These are phyloP conservation scores for Pocota personata DNA, from an alignment of 2,888 invertebrate species.

Conservation along the genomic window DNA sequence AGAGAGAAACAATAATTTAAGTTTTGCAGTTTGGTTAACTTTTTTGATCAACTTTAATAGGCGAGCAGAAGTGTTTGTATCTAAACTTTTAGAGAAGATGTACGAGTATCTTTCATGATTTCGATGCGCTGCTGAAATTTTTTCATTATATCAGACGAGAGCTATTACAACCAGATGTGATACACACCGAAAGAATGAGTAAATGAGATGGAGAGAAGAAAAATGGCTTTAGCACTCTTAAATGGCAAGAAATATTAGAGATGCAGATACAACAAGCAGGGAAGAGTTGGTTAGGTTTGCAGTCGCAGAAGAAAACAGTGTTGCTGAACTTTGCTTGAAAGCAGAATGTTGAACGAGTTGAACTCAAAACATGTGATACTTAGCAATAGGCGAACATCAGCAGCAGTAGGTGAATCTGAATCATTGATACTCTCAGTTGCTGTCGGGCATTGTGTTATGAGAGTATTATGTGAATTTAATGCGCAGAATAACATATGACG, in stretches of 20 bases:
- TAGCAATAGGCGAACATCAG: slow-evolving; percentile 58
- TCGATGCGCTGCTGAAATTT: not conserved
- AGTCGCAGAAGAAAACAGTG: slow-evolving; percentile 15
- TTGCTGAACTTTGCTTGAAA: slow-evolving; percentile 69
- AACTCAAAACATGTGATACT: slow-evolving; percentile 73
- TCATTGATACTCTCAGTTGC: slow-evolving; percentile 28
- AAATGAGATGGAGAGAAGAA: not conserved
- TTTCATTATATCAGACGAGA: not conserved
- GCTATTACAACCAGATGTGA: too few relatives aligned
- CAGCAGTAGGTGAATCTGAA: slow-evolving; percentile 27
- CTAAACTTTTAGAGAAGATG: slow-evolving; percentile 39
- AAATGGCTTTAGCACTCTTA: slow-evolving; percentile 36
- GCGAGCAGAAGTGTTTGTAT: slow-evolving; percentile 59
- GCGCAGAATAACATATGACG: not conserved
- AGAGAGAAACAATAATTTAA: not conserved
- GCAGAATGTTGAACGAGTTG: slow-evolving; percentile 61
- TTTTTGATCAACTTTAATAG: slow-evolving; percentile 71
- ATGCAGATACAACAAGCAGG: slow-evolving; percentile 50
- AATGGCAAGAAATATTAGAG: slow-evolving; percentile 61
- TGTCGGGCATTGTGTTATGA: slow-evolving; percentile 36
- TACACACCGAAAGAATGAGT: not conserved
- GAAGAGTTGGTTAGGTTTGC: not conserved
- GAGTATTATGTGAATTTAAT: slow-evolving; percentile 11
- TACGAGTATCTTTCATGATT: slow-evolving; percentile 51
- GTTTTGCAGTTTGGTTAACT: slow-evolving; percentile 71